Evolutionary conservation across 2,113 vertebrate genomes (phyloP), one percentile per base, ranked within the genome.

Genomic region (Hippocampus guttulatus): DNA sequence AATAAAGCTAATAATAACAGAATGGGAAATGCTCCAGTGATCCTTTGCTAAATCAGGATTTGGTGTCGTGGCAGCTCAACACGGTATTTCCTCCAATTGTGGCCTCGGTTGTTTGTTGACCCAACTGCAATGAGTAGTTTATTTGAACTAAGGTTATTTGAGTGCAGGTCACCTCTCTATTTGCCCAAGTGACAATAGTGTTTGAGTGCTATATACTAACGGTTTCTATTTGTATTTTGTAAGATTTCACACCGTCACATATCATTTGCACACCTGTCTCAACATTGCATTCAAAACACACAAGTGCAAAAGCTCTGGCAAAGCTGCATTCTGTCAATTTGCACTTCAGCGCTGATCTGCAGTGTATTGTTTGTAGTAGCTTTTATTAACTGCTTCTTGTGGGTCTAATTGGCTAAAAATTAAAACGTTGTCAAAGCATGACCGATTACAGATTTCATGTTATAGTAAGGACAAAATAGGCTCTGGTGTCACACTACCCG

Each of bases 1-100:
- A 58, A 43, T 27, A 70, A 68, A 61, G 25, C 43, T 12, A 74
- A 70, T 9, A 74, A 70, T 57, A 69, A 71, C 45, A 54, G 54
- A 10, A 40, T 51, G 25, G 41, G 69, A 58, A 62, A 41, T 38
- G 60, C 25, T 43, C 33, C 12, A 23, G 16, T 43, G 41, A 57
- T 70, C 20, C 15, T 70, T 16, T 20, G 11, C 41, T n/a, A 12
- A 60, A 72, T 63, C 23, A 52, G 52, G 65, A 63, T 71, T 69
- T 62, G 10, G 64, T 52, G 20, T 23, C 27, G 21, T 71, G 68
- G 52, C 23, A 54, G 60, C 45, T 70, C 57, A 67, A 40, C 65
- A 25, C 55, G 0, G 9, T 25, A 25, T 27, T 55, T n/a, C 52
- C n/a, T 55, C 20, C n/a, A 10, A 55, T n/a, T 9, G 52, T n/a